Evolutionary conservation across 2,113 vertebrate species (phyloP), one percentile per base, ranked within the genome.

Genomic region (Ellobius talpinus): DNA sequence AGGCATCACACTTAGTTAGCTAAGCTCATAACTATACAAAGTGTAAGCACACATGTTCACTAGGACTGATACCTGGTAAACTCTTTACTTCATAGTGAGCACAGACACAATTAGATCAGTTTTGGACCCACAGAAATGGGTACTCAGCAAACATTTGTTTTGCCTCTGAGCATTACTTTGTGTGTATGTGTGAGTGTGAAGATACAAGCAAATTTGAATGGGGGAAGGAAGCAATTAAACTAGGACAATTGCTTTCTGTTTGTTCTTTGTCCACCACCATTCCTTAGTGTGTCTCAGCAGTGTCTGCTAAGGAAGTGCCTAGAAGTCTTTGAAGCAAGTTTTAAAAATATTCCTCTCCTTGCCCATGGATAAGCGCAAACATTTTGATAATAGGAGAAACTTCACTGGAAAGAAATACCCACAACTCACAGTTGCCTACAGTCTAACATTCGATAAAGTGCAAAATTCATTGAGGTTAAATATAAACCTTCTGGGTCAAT

Each of bases 1-100:
- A 97, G 79, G 5, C 52, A 77, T 86, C 87, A 97, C 45, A 91
- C 16, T 93, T 24, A 82, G 52, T 77, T 77, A 5, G 70, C 65
- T 76, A 68, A 36, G 36, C 2, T 76, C 13, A 55, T 11, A 96
- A 87, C n/a, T 36, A 96, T 4, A 87, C 50, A 86, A 96, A 89
- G 66, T 78, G 11, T 13, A 81, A 93, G 24, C 33, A 93, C 58
- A 84, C 63, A 92, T 86, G 13, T 58, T 86, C 52, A 36, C 70
- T 55, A 42, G 2, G 16, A 95, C 5, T 58, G 36, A 90, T 52
- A 90, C 89, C 94, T 90, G 24, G 24, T 78, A 66, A 95, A 79
- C 21, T 84, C 91, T 95, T 93, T 70, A 94, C 68, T 96, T 87
- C 61, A 94, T 7, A 87, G 24, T 93, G 58, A 93, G 31, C 65